Base-by-base conservation (phyloP, 2,797 vertebrate genomes). In the Mallotus villosus region DNA sequence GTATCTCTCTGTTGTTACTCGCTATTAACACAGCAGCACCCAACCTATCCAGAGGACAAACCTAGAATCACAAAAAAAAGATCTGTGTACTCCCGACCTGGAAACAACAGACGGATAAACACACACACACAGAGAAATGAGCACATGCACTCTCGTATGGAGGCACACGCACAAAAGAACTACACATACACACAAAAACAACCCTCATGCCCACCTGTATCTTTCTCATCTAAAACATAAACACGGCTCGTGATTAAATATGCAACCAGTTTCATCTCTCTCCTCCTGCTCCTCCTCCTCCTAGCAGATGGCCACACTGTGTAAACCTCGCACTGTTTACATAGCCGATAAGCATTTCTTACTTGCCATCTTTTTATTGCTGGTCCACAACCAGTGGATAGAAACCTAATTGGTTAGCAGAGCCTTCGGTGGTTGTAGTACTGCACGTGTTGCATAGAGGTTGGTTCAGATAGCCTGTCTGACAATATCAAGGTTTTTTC, bases 231-330 rank as follows among this genome's bases (percentile, higher is more conserved):
- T 49, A 11, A 72, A 59, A 72, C 53, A 59, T 8, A 78, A 61
- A 58, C 51, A 53, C 2, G 19, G 16, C 19, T 53, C 76, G 21
- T 84, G 14, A 75, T 78, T 60, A 74, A 70, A 72, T 74, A 73
- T 73, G 60, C 46, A 73, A 25, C 72, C 2, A 57, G 66, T 22
- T 72, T 58, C 22, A 17, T 59, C 71, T 73, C 16, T 27, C 4
- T 60, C 22, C 11, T 78, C 37, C 4, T 60, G 11, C 11, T 78
- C 37, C 49, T 55, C 59, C 61, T 49, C 68, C 14, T 75, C 76
- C 77, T 57, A 81, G 81, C 81, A 89, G 83, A 84, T 84, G 77
- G 41, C 65, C 63, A 29, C 78, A 81, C 85, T 83, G 82, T 75
- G 22, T 65, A 83, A 78, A 76, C 58, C 67, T 46, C 32, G 49